These are phyloP conservation scores for Ditula angustiorana DNA, from an alignment of 2,888 invertebrate species.

Conservation along the genomic window DNA sequence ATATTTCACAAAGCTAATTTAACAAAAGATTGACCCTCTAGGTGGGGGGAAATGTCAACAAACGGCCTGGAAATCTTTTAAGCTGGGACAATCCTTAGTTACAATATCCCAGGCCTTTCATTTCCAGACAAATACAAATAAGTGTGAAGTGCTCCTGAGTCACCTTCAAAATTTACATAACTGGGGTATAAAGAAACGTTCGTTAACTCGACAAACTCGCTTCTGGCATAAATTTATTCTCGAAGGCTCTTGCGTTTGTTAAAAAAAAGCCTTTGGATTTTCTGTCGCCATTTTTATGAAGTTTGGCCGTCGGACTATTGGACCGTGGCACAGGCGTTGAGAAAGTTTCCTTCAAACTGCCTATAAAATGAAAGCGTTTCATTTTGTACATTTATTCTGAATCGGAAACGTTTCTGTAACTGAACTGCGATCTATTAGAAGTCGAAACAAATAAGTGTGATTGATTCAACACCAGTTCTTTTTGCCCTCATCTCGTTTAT, in stretches of 20 bases:
- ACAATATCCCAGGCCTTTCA: conserved; percentile 46
- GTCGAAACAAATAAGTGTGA: not conserved
- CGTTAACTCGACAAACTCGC: conserved; percentile 50
- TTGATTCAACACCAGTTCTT: not conserved
- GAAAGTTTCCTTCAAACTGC: not conserved
- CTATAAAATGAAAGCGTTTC: not conserved
- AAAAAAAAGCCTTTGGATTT: conserved; percentile 17
- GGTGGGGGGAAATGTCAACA: conserved; percentile 2
- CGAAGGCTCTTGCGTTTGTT: conserved; percentile 24
- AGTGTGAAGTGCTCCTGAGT: conserved; percentile 45
- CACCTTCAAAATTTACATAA: conserved; percentile 54
- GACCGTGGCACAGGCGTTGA: conserved; percentile 6
- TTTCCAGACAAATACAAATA: conserved; percentile 50
- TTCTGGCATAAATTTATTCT: conserved; percentile 50
- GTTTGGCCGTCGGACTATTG: conserved; percentile 6
- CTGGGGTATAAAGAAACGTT: conserved; percentile 44
- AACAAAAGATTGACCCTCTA: conserved; percentile 1
- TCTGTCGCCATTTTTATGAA: conserved; percentile 23
- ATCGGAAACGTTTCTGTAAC: not conserved
- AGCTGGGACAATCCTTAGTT: conserved; percentile 41
- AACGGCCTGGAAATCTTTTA: conserved; percentile 17
- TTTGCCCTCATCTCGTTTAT: not conserved
- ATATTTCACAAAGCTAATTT: conserved; percentile 4
- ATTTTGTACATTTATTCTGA: not conserved
- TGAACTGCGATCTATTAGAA: not conserved